Base-by-base conservation (phyloP, 2,888 invertebrate species). In the Sarcophaga carnaria region DNA sequence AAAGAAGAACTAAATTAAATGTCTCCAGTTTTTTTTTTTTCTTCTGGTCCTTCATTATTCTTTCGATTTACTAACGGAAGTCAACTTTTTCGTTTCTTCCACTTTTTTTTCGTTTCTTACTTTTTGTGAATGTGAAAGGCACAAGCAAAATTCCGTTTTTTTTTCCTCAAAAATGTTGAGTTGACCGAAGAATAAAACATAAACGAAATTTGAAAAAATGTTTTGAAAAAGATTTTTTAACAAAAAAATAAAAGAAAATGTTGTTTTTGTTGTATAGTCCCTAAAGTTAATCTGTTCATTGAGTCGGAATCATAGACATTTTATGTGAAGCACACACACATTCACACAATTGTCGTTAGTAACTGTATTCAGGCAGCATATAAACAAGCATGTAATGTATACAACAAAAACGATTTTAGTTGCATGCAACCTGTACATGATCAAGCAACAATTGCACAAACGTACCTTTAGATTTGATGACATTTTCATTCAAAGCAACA, bases 401-500 rank as follows among this genome's bases (percentile, higher is more conserved):
- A 49, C 74, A 74, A 63, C 22, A 54, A 37, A 37, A 78, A 60
- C 60, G 14, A 69, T 70, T 77, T 64, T 59, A 63, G 25, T 59
- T 82, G 54, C 25, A 77, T 64, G 70, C 70, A 37, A 76, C 8
- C 66, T 59, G 20, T 59, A 37, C n/a, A 37, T 63, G 63, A 49
- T 22, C 49, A 17, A 20, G 66, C 47, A 69, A 63, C 17, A 80
- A 47, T 6, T 60, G 17, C 54, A 66, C 47, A 20, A 47, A 20
- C 37, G 64, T 69, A 71, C 64, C 60, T 76, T 69, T 60, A 60
- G 20, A 47, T 75, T 64, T 79, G 83, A 83, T 83, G 83, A 79
- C 79, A 79, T 85, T 83, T 83, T 83, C 85, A 84, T 88, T 88
- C 88, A 89, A 89, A 89, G 89, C 88, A 89, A 90, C 89, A 90